Evolutionary conservation across 2,113 vertebrate genomes (phyloP).

Genomic region (Nannobrachium achirus): DNA sequence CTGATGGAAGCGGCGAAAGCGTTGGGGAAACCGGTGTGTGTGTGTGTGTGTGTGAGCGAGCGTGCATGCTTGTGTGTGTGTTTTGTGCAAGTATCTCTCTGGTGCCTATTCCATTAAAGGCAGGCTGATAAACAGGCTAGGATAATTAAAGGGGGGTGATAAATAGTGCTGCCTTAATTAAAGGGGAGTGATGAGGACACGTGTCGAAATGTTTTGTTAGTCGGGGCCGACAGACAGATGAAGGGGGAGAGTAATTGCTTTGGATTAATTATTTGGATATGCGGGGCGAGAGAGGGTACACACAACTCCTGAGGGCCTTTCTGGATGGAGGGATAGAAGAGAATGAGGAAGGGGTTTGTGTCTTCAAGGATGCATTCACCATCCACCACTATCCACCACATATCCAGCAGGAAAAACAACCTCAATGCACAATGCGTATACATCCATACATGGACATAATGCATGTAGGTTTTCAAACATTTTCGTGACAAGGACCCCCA

Average conservation of each 20-base stretch:
- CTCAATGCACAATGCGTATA: no score
- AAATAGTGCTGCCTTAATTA: constrained; percentile 84
- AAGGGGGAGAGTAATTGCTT: constrained; percentile 86
- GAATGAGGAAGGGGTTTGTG: constrained; percentile 37
- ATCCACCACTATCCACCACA: no score
- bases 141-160: constrained; percentile 85
- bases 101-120: constrained; percentile 82
- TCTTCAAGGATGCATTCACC: constrained; percentile 39
- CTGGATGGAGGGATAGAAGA: constrained; percentile 61
- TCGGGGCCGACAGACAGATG: constrained; percentile 79
- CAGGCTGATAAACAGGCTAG: constrained; percentile 82
- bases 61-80: background rate
- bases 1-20: no score
- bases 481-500: no score
- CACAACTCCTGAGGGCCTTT: constrained; percentile 78
- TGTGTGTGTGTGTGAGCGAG: background rate
- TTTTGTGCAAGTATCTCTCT: constrained; percentile 76
- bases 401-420: no score
- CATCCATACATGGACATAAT: no score
- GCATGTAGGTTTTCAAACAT: no score
- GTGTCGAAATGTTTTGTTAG: constrained; percentile 87
- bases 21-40: no score
- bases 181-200: constrained; percentile 86
- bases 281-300: constrained; percentile 77
- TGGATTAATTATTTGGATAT: constrained; percentile 86